Base-by-base conservation (phyloP, 1,140 invertebrate species). In the Magallana angulata region DNA sequence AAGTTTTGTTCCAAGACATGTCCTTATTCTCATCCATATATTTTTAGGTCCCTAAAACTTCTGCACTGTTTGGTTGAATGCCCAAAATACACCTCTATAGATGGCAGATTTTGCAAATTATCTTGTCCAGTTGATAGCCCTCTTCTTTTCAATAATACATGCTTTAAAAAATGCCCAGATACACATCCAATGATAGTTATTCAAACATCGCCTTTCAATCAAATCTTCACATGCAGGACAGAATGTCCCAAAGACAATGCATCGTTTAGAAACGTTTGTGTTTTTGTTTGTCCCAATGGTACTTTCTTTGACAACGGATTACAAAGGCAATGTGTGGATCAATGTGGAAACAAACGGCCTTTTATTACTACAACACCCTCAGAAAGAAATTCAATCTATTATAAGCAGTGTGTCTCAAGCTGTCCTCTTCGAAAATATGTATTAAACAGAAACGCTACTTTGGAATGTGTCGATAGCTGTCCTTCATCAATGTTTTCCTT, bases 231-330 rank as follows among this genome's bases (percentile, higher is more conserved):
- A 6, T 76, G 68, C 36, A 36, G 0, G 68, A 30, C 24, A 7
- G 16, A 6, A 84, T 84, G 82, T 60, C 58, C 82, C 0, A 18
- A 62, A 11, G 4, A 59, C 7, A 84, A 16, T 14, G 82, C 59
- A 2, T 59, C 30, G 7, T 58, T 36, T 24, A 60, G 59, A 24
- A 59, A 84, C 14, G 59, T 36, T 18, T 84, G 58, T 60, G 57
- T 84, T 84, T 36, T 9, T 18, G 56, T 60, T n/a, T 84, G 82
- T 62, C 82, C 82, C 4, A 84, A 84, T 24, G 18, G 18, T 59
- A 84, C 57, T 24, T 60, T 60, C 5, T 14, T 84, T 59, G 57
- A 59, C n/a, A 60, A 84, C 9, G 24, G 58, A 58, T 4, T 11
- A 24, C 1, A 36, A 36, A 36, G 36, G 4, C 36, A 76, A 30